Evolutionary conservation across 2,113 vertebrate species (phyloP), one percentile per base, ranked within the genome.

Genomic region (Polyodon spathula): DNA sequence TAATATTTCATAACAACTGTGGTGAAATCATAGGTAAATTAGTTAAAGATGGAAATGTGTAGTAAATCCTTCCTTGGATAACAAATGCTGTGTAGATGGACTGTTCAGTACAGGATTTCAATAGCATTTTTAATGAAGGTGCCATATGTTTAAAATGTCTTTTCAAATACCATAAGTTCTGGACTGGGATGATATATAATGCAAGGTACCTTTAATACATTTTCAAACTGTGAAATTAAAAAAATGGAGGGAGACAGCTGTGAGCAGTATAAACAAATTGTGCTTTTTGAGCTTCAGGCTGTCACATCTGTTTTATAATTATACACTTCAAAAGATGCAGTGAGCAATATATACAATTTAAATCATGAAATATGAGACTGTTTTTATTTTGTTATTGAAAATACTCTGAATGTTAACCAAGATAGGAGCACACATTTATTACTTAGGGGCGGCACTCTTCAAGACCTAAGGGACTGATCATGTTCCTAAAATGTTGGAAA

Each of bases 271-370:
- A 81, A 76, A 66, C 63, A 70, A 77, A 68, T 65, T 66, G 73
- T 68, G 73, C 60, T 72, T 67, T 75, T 55, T 68, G 61, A 86
- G 84, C 82, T 85, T 81, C 76, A 79, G 62, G 76, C 79, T 87
- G 81, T 89, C 88, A 88, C 76, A 86, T 84, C 78, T 84, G 73
- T 69, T 89, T 86, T 71, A 79, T 81, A 92, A 90, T 86, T 83
- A 86, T 75, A 84, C 76, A 73, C 67, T 76, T 88, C 82, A 87
- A 85, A 86, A 85, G 76, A 84, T 82, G 73, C 57, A 72, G 69
- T 71, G 67, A 82, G 78, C 77, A 76, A 76, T 63, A 71, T 73
- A 70, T 54, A 74, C 52, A 66, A 70, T 73, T 74, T 73, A 75
- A 79, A 66, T 58, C 59, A 66, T 58, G 68, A 72, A 78, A 72